Base-by-base conservation (phyloP, 2,888 invertebrate species). In the Augochlorella aurata region DNA sequence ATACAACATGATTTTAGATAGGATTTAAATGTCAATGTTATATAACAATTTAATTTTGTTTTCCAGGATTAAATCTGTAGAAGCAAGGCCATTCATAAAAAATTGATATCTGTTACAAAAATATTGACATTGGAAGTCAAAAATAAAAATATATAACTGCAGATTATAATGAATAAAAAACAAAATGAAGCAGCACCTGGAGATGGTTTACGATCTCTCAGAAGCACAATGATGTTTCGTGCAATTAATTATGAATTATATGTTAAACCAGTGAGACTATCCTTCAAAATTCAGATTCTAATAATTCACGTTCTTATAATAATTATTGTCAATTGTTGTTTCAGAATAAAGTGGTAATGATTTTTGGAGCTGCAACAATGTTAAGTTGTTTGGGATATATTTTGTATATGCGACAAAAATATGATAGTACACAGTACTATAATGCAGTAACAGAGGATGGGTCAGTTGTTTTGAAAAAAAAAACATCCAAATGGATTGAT, bases 241-340 rank as follows among this genome's bases (percentile, higher is more conserved):
- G 95, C 96, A 47, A 94, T 98, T 0, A 98, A 98, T 94, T 98
- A 97, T 94, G 98, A 98, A 94, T 94, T 98, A 1, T 98, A 98
- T 93, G 96, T 96, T 0, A 97, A 96, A 94, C 98, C 98, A 82
- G 98, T 98, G 95, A 95, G 96, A 52, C 47, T 70, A 44, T 16
- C 18, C 21, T 18, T 21, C 21, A 54, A 76, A 29, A 12, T 21
- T 29, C 0, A 1, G 16, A 7, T 61, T 29, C 7, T 1, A 29
- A 61, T 1, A 7, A 29, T 29, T 61, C 7, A 44, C 54, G 29
- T 18, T 29, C 29, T n/a, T 9, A 24, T 14, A 50, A 45, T 54
- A 16, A 77, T 54, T 38, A 29, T 58, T 10, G n/a, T 9, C 38
- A 45, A 38, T 21, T 78, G 74, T 44, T 16, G 44, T 45, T 95